Percentiles rank a stretch among this genome's conserved stretches.
These are phyloP conservation scores for Trichacis sp. DNA, from an alignment of 2,888 invertebrate genomes.

Conservation along the genomic window DNA sequence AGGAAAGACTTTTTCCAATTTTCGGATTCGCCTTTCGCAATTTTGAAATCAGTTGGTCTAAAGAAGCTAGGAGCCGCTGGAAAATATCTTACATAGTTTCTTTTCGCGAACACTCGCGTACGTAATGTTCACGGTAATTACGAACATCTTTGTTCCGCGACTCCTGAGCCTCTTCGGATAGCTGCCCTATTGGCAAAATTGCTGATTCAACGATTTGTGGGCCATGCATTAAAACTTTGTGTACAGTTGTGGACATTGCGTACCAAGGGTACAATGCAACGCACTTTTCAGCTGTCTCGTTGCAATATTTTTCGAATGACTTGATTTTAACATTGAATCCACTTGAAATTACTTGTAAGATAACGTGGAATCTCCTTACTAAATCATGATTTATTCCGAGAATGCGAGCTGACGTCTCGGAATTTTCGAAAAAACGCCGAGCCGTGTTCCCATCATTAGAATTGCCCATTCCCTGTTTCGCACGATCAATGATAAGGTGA, in stretches of 20 bases:
- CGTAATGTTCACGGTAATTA: not conserved
- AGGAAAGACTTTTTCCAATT: not conserved
- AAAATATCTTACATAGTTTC: slow-evolving; percentile 29
- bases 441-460: too few species aligned
- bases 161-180: slow-evolving; percentile 6
- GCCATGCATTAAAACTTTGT: not conserved
- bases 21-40: not conserved
- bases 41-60: not conserved
- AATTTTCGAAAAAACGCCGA: too few species aligned
- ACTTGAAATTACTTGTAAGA: too few species aligned
- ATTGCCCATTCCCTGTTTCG: too few species aligned
- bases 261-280: slow-evolving; percentile 6
- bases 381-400: too few species aligned
- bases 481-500: slow-evolving; percentile 31
- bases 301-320: too few species aligned
- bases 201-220: not conserved
- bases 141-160: not conserved
- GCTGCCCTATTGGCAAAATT: not conserved
- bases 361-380: too few species aligned
- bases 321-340: not conserved
- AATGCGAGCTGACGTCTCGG: too few species aligned
- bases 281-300: not conserved
- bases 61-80: slow-evolving; percentile 2
- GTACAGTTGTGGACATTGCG: slow-evolving; percentile 3
- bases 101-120: slow-evolving; percentile 21